phyloP scores from a whole-genome alignment of 1,140 invertebrate species.

The Pomacea maculata region DNA sequence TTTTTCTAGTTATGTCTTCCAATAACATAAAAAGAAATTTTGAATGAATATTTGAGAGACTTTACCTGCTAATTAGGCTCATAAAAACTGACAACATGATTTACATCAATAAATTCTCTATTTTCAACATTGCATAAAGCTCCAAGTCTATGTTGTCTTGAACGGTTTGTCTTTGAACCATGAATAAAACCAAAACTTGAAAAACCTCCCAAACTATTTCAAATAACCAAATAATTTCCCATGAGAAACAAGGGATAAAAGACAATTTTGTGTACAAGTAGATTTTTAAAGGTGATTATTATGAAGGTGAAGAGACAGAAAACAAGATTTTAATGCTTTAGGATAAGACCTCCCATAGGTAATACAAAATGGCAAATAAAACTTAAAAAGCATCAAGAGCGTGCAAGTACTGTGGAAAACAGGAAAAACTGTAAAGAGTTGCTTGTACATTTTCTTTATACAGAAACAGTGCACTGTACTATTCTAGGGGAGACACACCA shows the following conservation, averaged over 20 bases:
- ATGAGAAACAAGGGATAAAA: no score
- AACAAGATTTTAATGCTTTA: background rate
- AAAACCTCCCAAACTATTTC: background rate
- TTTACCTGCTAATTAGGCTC: no score
- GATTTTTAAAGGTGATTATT: no score
- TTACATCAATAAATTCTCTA: no score
- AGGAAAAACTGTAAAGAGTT: background rate
- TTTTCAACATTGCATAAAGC: no score
- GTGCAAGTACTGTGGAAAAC: background rate
- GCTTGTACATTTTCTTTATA: background rate
- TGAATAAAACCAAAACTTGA: background rate
- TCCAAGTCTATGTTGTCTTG: no score
- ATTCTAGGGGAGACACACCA: background rate
- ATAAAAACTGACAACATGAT: no score
- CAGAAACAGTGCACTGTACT: background rate
- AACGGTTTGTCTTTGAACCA: background rate
- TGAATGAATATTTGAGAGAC: no score
- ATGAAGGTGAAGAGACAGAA: background rate
- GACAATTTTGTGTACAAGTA: no score
- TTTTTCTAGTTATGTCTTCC: no score
- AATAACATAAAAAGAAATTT: no score
- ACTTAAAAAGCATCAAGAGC: background rate
- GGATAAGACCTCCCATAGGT: background rate
- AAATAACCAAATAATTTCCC: background rate
- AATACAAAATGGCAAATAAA: background rate